Base-by-base conservation (phyloP, 2,888 invertebrate species). In the Callyntrura guangdongensis region DNA sequence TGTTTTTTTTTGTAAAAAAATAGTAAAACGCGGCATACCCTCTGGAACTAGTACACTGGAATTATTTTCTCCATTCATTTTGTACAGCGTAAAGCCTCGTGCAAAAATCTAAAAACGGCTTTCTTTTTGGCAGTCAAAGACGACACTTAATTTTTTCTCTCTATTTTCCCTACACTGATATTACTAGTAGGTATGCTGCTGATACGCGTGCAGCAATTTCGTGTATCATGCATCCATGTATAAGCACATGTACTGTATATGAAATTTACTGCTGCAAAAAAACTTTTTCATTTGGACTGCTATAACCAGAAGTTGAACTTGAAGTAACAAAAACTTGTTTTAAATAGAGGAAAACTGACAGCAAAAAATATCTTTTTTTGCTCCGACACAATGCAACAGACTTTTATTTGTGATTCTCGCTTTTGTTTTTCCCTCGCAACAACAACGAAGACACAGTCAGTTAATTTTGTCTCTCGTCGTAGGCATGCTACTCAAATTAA, bases 1-100 rank as follows among this genome's bases (percentile, higher is more conserved):
- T 47, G 45, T 47, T 20, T 67, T 47, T 64, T 67, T 25, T n/a
- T n/a, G n/a, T n/a, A n/a, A n/a, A n/a, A n/a, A n/a, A n/a, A n/a
- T n/a, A n/a, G 64, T 47, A 79, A 86, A 81, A 81, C 67, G 49
- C 45, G 81, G 81, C 81, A 87, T 81, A 87, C 81, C 53, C 79
- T 67, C 69, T 81, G 67, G 49, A 77, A 81, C 81, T 87, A 67
- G 56, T 53, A 69, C 81, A 81, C 69, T 81, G 67, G 47, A n/a
- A 86, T 77, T 69, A 53, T 81, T 77, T 36, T 86, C 45, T 8
- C 36, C 45, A 12, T 77, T 36, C 36, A 6, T n/a, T 81, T 86
- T 86, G 4, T 53, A 81, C 49, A 74, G 67, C 2, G 17, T n/a
- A 81, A 87, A 87, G 12, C 20, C n/a, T n/a, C 27, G 61, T 72